phyloP scores from a whole-genome alignment of 2,797 vertebrate genomes.

The Hapalemur alaotrensis region DNA sequence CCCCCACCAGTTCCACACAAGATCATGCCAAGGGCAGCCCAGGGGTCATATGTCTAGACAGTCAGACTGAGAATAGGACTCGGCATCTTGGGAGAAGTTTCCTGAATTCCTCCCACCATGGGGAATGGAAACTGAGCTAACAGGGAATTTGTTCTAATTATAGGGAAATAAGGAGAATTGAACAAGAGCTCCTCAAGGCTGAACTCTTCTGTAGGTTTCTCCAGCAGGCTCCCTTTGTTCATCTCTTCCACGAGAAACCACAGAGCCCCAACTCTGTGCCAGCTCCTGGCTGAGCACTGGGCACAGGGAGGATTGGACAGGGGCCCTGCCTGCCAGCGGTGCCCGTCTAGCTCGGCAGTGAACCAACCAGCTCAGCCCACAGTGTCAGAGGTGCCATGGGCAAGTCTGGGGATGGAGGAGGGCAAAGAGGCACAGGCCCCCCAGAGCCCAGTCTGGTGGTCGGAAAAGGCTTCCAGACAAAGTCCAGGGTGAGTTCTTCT shows the following conservation, averaged over 20 bases:
- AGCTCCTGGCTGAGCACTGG: background rate
- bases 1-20: background rate
- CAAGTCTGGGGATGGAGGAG: background rate
- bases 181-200: conserved; percentile 67
- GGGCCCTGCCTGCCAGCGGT: background rate
- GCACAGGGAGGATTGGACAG: background rate
- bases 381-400: no score
- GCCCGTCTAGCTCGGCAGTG: background rate
- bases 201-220: conserved; percentile 28
- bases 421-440: background rate
- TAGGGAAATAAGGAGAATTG: conserved; percentile 69
- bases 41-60: conserved; percentile 73
- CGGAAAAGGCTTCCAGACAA: background rate
- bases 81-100: conserved; percentile 69
- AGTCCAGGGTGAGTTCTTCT: background rate
- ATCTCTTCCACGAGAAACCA: background rate
- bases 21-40: conserved; percentile 51
- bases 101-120: conserved; percentile 78
- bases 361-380: background rate
- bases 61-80: conserved; percentile 54
- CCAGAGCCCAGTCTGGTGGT: background rate
- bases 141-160: conserved; percentile 75
- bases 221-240: background rate
- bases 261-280: background rate
- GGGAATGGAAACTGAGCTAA: conserved; percentile 76